phyloP scores from a whole-genome alignment of 2,888 invertebrate species.

The Cryptocephalus moraei region DNA sequence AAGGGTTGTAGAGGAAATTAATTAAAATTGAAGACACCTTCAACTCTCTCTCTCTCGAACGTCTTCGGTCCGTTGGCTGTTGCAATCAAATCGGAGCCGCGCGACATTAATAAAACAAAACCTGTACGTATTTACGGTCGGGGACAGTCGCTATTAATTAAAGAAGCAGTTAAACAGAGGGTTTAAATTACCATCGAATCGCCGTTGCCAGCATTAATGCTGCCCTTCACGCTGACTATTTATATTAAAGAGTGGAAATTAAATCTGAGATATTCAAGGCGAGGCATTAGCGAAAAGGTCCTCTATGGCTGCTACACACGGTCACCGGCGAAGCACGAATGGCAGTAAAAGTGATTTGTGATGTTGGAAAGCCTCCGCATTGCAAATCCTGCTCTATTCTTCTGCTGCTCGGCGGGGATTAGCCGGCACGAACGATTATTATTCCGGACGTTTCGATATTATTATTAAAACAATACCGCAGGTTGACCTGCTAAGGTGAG shows the following conservation, averaged over 20 bases:
- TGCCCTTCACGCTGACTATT: constrained; percentile 22
- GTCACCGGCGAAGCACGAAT: constrained; percentile 8
- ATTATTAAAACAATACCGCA: constrained; percentile 8
- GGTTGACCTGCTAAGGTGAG: constrained; percentile 5
- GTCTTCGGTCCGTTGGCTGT: too few relatives aligned
- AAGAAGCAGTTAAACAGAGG: constrained; percentile 18
- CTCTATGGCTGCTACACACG: constrained; percentile 23
- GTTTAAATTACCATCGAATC: constrained; percentile 20
- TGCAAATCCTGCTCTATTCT: constrained; percentile 38
- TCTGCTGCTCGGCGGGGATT: constrained; percentile 23
- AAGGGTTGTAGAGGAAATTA: too few relatives aligned
- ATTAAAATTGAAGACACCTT: too few relatives aligned
- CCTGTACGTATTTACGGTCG: constrained; percentile 8
- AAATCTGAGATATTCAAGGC: constrained; percentile 32
- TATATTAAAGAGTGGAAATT: constrained; percentile 33
- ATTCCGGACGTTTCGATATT: constrained; percentile 32
- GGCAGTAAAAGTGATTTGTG: constrained; percentile 43
- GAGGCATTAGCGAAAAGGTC: constrained; percentile 25
- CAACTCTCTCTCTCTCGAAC: too few relatives aligned
- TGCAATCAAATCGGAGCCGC: background rate
- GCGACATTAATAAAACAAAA: constrained; percentile 15
- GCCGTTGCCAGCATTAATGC: constrained; percentile 18
- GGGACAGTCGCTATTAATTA: constrained; percentile 15
- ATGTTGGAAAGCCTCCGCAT: constrained; percentile 37
- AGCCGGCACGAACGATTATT: constrained; percentile 34